These are phyloP conservation scores for Folsomia candida DNA, from an alignment of 2,888 invertebrate species.

Conservation along the genomic window DNA sequence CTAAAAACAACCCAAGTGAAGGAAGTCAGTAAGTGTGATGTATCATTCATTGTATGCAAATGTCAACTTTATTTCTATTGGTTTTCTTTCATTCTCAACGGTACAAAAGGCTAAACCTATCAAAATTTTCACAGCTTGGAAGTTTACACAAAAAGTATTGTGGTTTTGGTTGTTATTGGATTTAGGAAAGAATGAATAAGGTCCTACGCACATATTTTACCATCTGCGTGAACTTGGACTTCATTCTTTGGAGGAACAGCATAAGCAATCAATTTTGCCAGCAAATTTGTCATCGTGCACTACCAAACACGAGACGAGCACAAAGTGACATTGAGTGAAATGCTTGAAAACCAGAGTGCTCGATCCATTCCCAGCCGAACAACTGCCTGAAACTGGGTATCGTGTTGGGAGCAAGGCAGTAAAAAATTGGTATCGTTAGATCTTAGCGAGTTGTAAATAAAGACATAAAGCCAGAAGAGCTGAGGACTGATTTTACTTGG, in stretches of 20 bases:
- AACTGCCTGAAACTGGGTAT: neutral
- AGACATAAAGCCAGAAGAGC: constrained; percentile 2
- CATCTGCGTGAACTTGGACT: neutral
- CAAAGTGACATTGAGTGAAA: neutral
- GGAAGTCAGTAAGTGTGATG: too few relatives aligned
- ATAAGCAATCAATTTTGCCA: neutral
- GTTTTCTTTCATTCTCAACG: neutral
- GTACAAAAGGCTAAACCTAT: neutral
- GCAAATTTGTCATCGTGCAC: neutral
- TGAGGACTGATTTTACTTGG: neutral
- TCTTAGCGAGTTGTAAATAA: constrained; percentile 1
- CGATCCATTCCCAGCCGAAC: neutral
- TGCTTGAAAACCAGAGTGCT: neutral
- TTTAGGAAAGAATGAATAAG: neutral
- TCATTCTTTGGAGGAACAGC: neutral
- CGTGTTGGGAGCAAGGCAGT: neutral
- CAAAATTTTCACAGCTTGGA: neutral
- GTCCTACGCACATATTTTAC: neutral
- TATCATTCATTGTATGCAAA: neutral
- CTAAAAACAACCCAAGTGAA: too few relatives aligned
- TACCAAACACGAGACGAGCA: neutral
- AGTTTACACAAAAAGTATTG: neutral
- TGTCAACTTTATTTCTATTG: neutral
- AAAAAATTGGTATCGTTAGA: neutral
- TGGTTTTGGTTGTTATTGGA: neutral